Evolutionary conservation across 2,113 vertebrate species (phyloP).

Genomic region (Syrrhaptes paradoxus): DNA sequence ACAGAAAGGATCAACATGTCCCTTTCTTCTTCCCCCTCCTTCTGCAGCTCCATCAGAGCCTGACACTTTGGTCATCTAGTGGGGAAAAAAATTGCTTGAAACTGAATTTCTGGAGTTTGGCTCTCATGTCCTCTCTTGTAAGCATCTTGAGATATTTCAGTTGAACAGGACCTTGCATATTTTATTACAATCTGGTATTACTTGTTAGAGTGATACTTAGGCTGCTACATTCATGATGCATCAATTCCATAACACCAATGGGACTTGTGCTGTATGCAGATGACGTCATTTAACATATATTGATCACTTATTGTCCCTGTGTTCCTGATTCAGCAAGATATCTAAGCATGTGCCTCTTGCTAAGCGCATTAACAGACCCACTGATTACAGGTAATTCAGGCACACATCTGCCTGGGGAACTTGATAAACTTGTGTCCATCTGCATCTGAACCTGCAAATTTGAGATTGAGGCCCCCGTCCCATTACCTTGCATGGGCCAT

Average conservation of each 20-base stretch:
- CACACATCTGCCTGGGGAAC: background rate
- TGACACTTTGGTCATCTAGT: background rate
- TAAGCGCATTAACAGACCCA: background rate
- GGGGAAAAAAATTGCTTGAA: background rate
- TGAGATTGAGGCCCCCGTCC: background rate
- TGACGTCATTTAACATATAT: background rate
- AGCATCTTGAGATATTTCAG: background rate
- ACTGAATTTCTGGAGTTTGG: background rate
- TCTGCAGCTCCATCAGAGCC: background rate
- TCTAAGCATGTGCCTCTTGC: background rate
- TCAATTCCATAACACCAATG: background rate
- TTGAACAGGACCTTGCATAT: background rate
- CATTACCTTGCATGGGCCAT: background rate
- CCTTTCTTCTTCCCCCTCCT: background rate
- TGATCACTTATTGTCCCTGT: background rate
- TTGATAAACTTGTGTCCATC: background rate
- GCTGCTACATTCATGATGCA: background rate
- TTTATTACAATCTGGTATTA: background rate
- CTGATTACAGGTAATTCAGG: background rate
- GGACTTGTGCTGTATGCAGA: background rate
- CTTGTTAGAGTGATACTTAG: background rate
- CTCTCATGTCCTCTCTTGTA: background rate
- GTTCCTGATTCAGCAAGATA: background rate
- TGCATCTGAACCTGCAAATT: background rate
- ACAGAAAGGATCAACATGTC: background rate